Evolutionary conservation across 2,797 vertebrate species (phyloP).

Genomic region (Salmo trutta): DNA sequence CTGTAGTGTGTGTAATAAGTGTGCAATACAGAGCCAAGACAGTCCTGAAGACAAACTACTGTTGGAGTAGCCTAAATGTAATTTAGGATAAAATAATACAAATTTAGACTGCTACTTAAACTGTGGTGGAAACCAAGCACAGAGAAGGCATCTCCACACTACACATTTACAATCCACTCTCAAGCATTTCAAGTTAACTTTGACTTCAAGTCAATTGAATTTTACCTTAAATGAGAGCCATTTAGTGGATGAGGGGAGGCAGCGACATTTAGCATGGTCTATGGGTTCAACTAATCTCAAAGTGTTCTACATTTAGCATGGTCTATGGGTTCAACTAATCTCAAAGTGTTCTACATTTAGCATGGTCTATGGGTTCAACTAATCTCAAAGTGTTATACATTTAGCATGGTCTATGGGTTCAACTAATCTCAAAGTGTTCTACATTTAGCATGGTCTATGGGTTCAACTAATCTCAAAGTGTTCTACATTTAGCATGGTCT

Average conservation of each 20-base stretch:
- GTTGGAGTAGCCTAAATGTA: not conserved
- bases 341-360: not conserved
- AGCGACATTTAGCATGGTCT: not conserved
- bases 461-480: not conserved
- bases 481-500: not conserved
- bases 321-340: not conserved
- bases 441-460: not conserved
- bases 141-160: not conserved
- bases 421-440: not conserved
- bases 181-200: not conserved
- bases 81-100: not conserved
- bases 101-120: not conserved
- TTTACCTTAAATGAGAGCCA: not conserved
- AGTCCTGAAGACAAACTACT: not conserved
- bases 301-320: not conserved
- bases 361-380: not conserved
- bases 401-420: not conserved
- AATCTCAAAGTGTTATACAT: not conserved
- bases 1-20: not conserved
- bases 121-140: not conserved
- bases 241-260: not conserved
- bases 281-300: not conserved
- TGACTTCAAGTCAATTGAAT: not conserved
- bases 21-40: not conserved
- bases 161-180: not conserved